Evolutionary conservation across 2,888 invertebrate species (phyloP), one percentile per base, ranked within the genome.

Genomic region (Flabesymbios commensalis): DNA sequence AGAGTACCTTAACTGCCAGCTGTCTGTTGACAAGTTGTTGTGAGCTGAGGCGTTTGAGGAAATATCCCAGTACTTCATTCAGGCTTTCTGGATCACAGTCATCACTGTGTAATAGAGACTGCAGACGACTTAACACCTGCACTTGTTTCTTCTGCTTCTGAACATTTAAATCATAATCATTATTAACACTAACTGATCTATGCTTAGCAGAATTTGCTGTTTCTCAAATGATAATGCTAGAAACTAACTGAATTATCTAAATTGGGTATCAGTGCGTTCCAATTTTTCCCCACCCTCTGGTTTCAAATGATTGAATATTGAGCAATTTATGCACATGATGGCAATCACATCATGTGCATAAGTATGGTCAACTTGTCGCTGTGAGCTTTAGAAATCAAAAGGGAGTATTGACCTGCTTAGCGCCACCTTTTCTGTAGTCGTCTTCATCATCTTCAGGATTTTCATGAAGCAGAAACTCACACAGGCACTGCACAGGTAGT

Each of bases 401-500:
- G n/a, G n/a, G n/a, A n/a, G n/a, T n/a, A n/a, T n/a, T n/a, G n/a
- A n/a, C n/a, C n/a, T n/a, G n/a, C 56, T 73, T 75, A 54, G 71
- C 71, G 63, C 75, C 78, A 60, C 78, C 79, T 45, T 73, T 70
- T 53, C 75, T 87, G 2, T 86, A 85, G 0, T 87, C 85, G 0
- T 87, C 84, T 68, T 89, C 88, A 36, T 88, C 87, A 75, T 86
- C 85, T 10, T 45, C 41, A 3, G 29, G 26, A 42, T 59, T 42
- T 65, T 78, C 78, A 67, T 85, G 84, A 1, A 95, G 87, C 52
- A 97, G 86, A 84, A 96, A 96, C 85, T 97, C 97, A 85, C 97
- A 97, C 52, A 98, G 87, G 79, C 96, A 97, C 78, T 96, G 96
- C n/a, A 97, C 94, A 0, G 97, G 97, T 24, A 98, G 85, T 72